These are phyloP conservation scores for Anthopleura sola DNA, from an alignment of 64 coral and sea anemone species.

Conservation along the genomic window DNA sequence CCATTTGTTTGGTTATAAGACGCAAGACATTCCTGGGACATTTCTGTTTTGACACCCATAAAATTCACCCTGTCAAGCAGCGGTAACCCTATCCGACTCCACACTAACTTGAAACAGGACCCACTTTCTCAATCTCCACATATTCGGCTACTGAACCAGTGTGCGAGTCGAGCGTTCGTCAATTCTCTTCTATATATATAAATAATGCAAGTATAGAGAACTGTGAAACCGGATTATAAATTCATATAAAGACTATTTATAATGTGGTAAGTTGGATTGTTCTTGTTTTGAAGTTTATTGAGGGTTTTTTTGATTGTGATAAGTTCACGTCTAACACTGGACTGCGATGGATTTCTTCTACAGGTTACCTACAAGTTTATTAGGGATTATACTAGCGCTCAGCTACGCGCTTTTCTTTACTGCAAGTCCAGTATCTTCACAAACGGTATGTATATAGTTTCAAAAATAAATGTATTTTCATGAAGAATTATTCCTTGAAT, in stretches of 20 bases:
- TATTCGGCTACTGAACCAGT: conserved; percentile 27
- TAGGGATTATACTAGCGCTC: background rate
- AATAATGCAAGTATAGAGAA: conserved; percentile 19
- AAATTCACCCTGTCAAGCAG: conserved; percentile 16
- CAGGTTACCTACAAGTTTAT: conserved; percentile 16
- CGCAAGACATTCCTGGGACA: conserved; percentile 25
- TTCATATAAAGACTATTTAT: conserved; percentile 19
- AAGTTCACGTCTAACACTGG: conserved; percentile 7
- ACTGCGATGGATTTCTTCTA: conserved; percentile 2
- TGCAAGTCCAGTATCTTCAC: conserved; percentile 8
- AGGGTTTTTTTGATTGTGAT: background rate
- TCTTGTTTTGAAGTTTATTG: background rate
- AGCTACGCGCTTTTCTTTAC: background rate
- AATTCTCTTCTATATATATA: background rate
- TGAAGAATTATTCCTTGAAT: background rate
- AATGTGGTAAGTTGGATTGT: conserved; percentile 21
- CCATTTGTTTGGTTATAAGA: conserved; percentile 12
- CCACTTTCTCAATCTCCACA: conserved; percentile 47
- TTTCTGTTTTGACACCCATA: conserved; percentile 7
- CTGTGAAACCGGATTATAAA: background rate
- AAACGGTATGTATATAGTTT: background rate
- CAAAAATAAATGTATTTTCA: background rate
- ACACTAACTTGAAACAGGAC: conserved; percentile 47
- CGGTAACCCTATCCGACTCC: background rate
- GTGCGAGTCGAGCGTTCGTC: conserved; percentile 18